Conservation (phyloP, 2,888 invertebrate genomes). For the Amitus sp. region DNA sequence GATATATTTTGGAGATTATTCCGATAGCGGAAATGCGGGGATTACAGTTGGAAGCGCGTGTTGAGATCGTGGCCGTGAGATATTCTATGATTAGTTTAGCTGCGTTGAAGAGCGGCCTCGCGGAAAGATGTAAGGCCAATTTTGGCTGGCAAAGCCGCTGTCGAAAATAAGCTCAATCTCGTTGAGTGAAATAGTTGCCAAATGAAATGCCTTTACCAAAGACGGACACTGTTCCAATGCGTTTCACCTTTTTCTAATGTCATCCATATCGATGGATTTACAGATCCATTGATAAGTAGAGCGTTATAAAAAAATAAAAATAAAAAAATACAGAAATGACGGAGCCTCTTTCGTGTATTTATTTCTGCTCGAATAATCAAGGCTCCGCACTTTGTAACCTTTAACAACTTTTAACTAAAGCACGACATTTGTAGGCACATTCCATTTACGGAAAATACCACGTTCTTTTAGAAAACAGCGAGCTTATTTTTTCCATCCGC, state of each 20-base stretch:
- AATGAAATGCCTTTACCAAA: constrained; percentile 47
- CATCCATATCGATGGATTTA: constrained; percentile 54
- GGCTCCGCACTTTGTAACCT: constrained; percentile 49
- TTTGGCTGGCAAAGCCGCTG: constrained; percentile 46
- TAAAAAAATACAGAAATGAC: constrained; percentile 16
- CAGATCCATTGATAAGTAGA: constrained; percentile 35
- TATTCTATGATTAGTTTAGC: constrained; percentile 33
- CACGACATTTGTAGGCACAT: constrained; percentile 29
- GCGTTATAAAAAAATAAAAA: constrained; percentile 22
- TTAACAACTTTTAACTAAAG: constrained; percentile 31
- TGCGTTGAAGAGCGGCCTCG: constrained; percentile 27
- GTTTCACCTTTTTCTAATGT: constrained; percentile 13
- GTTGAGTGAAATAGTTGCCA: constrained; percentile 63
- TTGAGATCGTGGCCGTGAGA: constrained; percentile 20
- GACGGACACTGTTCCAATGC: constrained; percentile 26
- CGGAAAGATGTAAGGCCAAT: constrained; percentile 35
- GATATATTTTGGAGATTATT: not conserved
- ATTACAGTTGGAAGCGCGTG: constrained; percentile 11
- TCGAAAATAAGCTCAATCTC: constrained; percentile 64
- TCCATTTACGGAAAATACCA: constrained; percentile 34
- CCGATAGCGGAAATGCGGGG: constrained; percentile 1
- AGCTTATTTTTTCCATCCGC: no score
- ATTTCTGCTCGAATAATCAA: constrained; percentile 57
- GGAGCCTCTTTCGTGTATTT: constrained; percentile 58
- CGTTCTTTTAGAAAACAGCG: constrained; percentile 35